These are phyloP conservation scores for Aphelenchoides fujianensis DNA, from an alignment of 1,140 invertebrate genomes.

Conservation along the genomic window DNA sequence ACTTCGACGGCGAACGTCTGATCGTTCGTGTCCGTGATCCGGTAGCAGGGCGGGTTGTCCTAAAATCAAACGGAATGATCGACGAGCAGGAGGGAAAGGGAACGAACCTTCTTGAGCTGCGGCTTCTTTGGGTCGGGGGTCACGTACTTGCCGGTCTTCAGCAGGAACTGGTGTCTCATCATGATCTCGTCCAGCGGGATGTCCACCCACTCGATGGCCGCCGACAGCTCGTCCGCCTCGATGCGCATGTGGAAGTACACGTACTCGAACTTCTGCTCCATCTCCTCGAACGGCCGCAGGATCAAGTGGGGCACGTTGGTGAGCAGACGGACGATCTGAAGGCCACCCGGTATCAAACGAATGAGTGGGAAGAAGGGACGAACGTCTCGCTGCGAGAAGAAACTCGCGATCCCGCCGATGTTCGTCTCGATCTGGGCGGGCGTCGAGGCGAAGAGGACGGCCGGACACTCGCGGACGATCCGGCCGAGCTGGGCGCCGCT, in stretches of 20 bases:
- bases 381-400: constrained; percentile 50
- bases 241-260: constrained; percentile 57
- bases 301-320: constrained; percentile 44
- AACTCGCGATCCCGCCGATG: constrained; percentile 32
- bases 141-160: constrained; percentile 49
- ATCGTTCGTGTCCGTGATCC: constrained; percentile 44
- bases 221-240: constrained; percentile 35
- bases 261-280: constrained; percentile 57
- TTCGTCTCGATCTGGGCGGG: constrained; percentile 32
- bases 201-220: constrained; percentile 34
- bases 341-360: background rate
- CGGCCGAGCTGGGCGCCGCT: constrained; percentile 24
- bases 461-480: constrained; percentile 42
- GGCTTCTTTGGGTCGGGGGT: constrained; percentile 53
- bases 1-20: constrained; percentile 44
- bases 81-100: no score
- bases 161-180: constrained; percentile 47
- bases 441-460: constrained; percentile 39
- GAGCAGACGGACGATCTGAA: constrained; percentile 24
- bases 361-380: background rate
- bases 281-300: constrained; percentile 41
- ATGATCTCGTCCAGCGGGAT: constrained; percentile 50
- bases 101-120: constrained; percentile 49
- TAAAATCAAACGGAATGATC: constrained; percentile 16
- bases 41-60: constrained; percentile 45